Conservation (phyloP, 2,113 vertebrate species). For the Pangasianodon gigas region DNA sequence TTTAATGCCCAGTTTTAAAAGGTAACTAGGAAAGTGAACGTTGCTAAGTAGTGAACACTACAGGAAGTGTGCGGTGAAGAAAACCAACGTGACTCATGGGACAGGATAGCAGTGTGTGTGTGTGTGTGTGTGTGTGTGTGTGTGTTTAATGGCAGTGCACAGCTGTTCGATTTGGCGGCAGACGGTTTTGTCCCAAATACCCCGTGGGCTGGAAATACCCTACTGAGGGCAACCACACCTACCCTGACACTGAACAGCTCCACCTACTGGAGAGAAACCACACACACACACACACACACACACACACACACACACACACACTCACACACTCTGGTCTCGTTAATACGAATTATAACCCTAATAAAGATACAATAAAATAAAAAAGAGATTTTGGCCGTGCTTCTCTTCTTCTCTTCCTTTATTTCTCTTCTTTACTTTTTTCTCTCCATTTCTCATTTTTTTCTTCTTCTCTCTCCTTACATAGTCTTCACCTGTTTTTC, state of each 20-base stretch:
- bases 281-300: not conserved
- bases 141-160: conserved; percentile 5
- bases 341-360: not conserved
- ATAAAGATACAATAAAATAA: not conserved
- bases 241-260: conserved; percentile 9
- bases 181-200: conserved; percentile 2
- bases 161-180: not conserved
- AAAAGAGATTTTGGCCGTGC: not conserved
- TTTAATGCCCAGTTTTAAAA: not conserved
- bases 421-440: not conserved
- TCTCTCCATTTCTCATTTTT: not conserved
- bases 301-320: conserved; percentile 6
- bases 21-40: not conserved
- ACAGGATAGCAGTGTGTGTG: not conserved
- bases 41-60: conserved; percentile 1
- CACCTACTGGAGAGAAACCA: conserved; percentile 37
- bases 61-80: conserved; percentile 17
- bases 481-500: not conserved
- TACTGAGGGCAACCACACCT: not conserved
- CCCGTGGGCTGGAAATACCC: conserved; percentile 20
- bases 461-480: not conserved
- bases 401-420: not conserved
- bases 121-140: not conserved
- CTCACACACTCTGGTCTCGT: not conserved
- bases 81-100: not conserved